Evolutionary conservation across 2,113 vertebrate species (phyloP), one percentile per base, ranked within the genome.

Genomic region (Polypterus senegalus): DNA sequence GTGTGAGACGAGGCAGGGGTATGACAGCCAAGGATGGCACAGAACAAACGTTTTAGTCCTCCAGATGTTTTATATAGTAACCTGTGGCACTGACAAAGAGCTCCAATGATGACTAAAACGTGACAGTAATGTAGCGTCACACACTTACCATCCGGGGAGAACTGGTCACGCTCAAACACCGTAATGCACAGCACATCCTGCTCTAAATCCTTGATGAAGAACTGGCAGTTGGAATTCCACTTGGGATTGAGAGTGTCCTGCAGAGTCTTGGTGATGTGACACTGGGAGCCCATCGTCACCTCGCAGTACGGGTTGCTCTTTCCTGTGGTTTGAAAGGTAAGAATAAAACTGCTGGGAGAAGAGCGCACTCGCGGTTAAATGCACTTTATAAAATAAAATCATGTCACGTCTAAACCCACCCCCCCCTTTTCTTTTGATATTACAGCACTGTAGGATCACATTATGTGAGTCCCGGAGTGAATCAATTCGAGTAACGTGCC

Each of bases 151-250:
- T 99, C 96, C 0, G 95, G 96, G 1, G 96, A 99, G 79, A 99
- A 99, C 76, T 99, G 96, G 82, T 99, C 96, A 74, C 96, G 86
- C 70, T 99, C 96, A 0, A 99, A 99, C 76, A 99, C 96, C 0
- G 96, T 99, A 73, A 99, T 88, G 67, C 96, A 99, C 5, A 99
- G 89, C 48, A 99, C 96, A 1, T 99, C 96, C 79, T 99, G 96
- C 70, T 99, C 96, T 61, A 99, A 81, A 81, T 99, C 96, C 79
- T 89, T 91, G 73, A 99, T 97, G 75, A 99, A 98, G 84, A 99
- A 99, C 86, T 99, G 96, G 81, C 96, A 99, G 77, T 97, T 97
- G 75, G 92, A 98, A 66, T 98, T 99, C 96, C 96, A 99, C 75
- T 97, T 97, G 0, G 96, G 96, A 59, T 97, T 99, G 59, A 98